Evolutionary conservation across 2,113 vertebrate genomes (phyloP).

Genomic region (Heteronetta atricapilla): DNA sequence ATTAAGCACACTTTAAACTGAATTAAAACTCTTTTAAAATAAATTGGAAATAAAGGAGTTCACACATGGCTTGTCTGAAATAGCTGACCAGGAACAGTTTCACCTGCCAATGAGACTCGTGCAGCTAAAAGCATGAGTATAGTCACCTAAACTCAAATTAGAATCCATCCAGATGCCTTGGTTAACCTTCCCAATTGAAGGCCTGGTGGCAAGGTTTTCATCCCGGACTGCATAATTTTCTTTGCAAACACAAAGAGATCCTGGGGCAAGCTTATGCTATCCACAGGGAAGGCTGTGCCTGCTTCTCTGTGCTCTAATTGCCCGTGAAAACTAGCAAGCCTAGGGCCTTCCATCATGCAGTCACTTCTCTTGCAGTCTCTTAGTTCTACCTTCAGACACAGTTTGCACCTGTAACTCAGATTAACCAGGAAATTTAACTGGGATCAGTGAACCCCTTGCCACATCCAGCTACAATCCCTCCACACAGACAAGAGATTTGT

Average conservation of each 20-base stretch:
- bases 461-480: neutral
- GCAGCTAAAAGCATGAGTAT: neutral
- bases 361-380: neutral
- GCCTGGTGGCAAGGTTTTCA: neutral
- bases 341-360: neutral
- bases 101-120: neutral
- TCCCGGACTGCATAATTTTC: neutral
- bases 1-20: neutral
- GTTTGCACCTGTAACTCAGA: neutral
- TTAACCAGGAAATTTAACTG: neutral
- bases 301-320: neutral
- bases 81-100: neutral
- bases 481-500: neutral
- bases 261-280: neutral
- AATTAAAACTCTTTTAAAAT: neutral
- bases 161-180: neutral
- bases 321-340: neutral
- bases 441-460: neutral
- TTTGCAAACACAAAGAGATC: neutral
- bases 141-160: neutral
- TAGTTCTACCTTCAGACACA: rapidly evolving
- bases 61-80: neutral
- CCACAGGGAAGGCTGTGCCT: neutral
- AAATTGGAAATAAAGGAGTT: neutral
- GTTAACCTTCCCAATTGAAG: neutral